Percentiles rank a stretch among this genome's conserved stretches.
Evolutionary conservation across 2,888 invertebrate species (phyloP).

Genomic region (Troides helena): DNA sequence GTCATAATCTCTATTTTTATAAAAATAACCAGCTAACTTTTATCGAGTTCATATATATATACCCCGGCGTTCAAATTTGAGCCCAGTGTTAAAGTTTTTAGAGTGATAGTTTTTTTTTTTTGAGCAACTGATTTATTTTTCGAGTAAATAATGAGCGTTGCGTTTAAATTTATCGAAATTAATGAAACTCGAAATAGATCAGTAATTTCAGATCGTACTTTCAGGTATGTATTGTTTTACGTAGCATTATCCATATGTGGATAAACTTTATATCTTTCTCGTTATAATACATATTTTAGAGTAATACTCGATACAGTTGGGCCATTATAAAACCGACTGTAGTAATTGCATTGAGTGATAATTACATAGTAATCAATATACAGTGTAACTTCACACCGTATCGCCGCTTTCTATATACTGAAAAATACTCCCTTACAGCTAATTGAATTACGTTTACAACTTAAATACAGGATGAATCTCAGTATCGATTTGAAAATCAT

Average conservation of each 20-base stretch:
- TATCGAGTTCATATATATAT: constrained; percentile 44
- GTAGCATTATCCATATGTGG: neutral
- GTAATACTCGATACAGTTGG: constrained; percentile 1
- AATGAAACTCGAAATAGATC: constrained; percentile 8
- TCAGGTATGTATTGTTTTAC: constrained; percentile 5
- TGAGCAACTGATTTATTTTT: constrained; percentile 37
- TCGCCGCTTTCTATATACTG: constrained; percentile 6
- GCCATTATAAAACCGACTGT: neutral
- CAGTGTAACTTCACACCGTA: neutral
- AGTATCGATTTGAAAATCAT: constrained; percentile 1
- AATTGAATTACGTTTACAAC: constrained; percentile 7
- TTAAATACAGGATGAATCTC: constrained; percentile 1
- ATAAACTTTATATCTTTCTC: neutral
- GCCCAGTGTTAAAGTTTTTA: constrained; percentile 23
- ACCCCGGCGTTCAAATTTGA: constrained; percentile 40
- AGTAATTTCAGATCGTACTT: constrained; percentile 20
- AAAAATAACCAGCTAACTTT: constrained; percentile 64
- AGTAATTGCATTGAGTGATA: neutral
- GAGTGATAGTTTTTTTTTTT: constrained; percentile 30
- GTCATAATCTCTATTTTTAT: constrained; percentile 46
- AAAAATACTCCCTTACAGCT: constrained; percentile 13
- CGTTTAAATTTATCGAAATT: constrained; percentile 12
- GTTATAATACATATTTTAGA: neutral
- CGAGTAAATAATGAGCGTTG: constrained; percentile 9
- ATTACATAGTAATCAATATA: neutral